Evolutionary conservation across 2,888 invertebrate species (phyloP), one percentile per base, ranked within the genome.

Genomic region (Pegoplata infirma): DNA sequence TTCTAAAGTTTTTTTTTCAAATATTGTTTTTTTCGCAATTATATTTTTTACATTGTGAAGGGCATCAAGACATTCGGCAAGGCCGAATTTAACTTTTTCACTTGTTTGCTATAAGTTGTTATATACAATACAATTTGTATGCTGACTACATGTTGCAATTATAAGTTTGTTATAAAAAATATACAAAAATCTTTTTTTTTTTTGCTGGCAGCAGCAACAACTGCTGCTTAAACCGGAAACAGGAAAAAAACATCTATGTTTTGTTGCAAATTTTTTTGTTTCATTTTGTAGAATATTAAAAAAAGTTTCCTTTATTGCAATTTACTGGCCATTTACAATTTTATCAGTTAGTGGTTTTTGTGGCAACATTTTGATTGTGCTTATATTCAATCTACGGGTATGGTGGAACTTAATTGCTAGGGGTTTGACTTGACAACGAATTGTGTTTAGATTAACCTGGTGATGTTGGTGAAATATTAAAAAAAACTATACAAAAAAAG

Each of bases 281-380:
- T 28, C 55, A 14, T 53, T 53, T 47, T 51, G 5, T 17, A n/a
- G 2, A 2, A 40, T 47, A 14, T 6, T 58, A 10, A 53, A 51
- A 32, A 3, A 8, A 10, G 28, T 58, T 46, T 23, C 58, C 7
- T 56, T 56, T 61, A 14, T 49, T 58, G 56, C 49, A 49, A 49
- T 58, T 32, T 63, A 10, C 47, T 44, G 10, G 10, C 36, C 58
- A 53, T 66, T 47, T 53, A 49, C 36, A 63, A 47, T 44, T 16
- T 47, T 67, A 36, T 56, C 59, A 66, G 59, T 66, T 61, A 28
- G 71, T 8, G 71, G 66, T 66, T 61, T 69, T 71, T 40, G 58
- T 49, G 63, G 40, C 55, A 51, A 44, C 63, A 44, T 44, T 76
- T 46, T 53, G 56, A 49, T 74, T 59, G 46, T 23, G 46, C 16